phyloP scores from a whole-genome alignment of 2,888 invertebrate genomes.

The Erpobdella octoculata region DNA sequence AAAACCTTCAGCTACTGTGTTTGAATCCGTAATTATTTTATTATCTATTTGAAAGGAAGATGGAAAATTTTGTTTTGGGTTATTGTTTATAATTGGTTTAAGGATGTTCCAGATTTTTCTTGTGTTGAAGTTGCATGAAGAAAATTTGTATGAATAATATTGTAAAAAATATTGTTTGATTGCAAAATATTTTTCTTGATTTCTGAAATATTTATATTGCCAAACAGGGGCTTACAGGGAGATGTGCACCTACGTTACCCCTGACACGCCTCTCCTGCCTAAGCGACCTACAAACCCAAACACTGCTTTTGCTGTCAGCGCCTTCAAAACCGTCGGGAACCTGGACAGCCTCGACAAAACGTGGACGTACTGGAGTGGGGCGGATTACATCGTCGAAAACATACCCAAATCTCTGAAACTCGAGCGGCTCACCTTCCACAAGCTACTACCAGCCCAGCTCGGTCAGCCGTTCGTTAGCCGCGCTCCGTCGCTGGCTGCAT shows the following conservation, averaged over 20 bases:
- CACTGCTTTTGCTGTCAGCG: slow-evolving; percentile 42
- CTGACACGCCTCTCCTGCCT: slow-evolving; percentile 41
- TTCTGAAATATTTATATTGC: too few relatives aligned
- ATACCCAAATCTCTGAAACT: slow-evolving; percentile 42
- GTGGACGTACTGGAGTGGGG: slow-evolving; percentile 46
- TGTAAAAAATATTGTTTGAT: too few relatives aligned
- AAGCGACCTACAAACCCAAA: slow-evolving; percentile 43
- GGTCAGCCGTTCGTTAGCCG: neutral
- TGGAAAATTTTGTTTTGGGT: too few relatives aligned
- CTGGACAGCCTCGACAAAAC: slow-evolving; percentile 40
- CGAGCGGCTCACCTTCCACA: slow-evolving; percentile 43
- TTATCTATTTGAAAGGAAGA: too few relatives aligned
- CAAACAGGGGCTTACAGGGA: slow-evolving; percentile 34
- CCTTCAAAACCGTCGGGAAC: slow-evolving; percentile 42
- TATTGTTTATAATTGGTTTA: too few relatives aligned
- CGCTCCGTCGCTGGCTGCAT: neutral
- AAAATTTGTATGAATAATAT: too few relatives aligned
- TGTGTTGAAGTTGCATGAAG: too few relatives aligned
- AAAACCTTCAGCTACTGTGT: too few relatives aligned
- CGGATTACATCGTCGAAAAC: slow-evolving; percentile 43
- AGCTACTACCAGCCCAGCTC: slow-evolving; percentile 16
- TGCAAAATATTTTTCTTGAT: too few relatives aligned
- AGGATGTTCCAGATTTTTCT: too few relatives aligned
- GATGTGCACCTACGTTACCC: slow-evolving; percentile 35
- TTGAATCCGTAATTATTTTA: too few relatives aligned